A percentile compares a stretch with the other conserved stretches of the same genome.
phyloP scores from a whole-genome alignment of 2,113 vertebrate species.

The Megaleporinus macrocephalus region DNA sequence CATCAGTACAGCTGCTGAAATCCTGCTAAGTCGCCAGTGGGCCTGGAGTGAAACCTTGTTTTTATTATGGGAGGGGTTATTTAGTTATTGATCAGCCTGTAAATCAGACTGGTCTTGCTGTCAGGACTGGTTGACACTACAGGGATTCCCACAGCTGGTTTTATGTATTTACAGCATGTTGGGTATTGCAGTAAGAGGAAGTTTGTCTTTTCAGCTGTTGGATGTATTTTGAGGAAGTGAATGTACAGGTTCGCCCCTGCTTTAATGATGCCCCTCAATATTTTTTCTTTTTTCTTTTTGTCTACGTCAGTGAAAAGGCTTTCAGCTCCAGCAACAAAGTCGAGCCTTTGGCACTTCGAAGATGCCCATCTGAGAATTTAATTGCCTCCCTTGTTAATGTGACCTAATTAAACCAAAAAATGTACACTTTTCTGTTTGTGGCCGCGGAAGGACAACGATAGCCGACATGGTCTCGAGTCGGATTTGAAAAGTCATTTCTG shows the following conservation, averaged over 20 bases:
- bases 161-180: too few species aligned
- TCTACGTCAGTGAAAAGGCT: constrained; percentile 41
- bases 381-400: constrained; percentile 87
- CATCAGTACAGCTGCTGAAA: too few species aligned
- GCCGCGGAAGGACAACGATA: constrained; percentile 35
- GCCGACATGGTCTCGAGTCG: neutral
- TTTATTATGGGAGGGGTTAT: too few species aligned
- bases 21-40: too few species aligned
- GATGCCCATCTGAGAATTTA: constrained; percentile 85
- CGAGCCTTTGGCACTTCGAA: constrained; percentile 74
- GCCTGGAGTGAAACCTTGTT: too few species aligned
- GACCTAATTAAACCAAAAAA: constrained; percentile 82
- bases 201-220: neutral
- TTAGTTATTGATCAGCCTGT: too few species aligned
- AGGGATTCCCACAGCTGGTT: too few species aligned
- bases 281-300: constrained; percentile 43
- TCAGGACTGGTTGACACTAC: too few species aligned
- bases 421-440: constrained; percentile 40
- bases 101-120: too few species aligned
- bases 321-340: constrained; percentile 77
- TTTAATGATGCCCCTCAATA: constrained; percentile 43
- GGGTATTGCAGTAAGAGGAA: too few species aligned
- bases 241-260: constrained; percentile 7
- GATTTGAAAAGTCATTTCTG: neutral
- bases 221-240: constrained; percentile 22